Base-by-base conservation (phyloP, 2,113 vertebrate species). In the Globicephala melas region DNA sequence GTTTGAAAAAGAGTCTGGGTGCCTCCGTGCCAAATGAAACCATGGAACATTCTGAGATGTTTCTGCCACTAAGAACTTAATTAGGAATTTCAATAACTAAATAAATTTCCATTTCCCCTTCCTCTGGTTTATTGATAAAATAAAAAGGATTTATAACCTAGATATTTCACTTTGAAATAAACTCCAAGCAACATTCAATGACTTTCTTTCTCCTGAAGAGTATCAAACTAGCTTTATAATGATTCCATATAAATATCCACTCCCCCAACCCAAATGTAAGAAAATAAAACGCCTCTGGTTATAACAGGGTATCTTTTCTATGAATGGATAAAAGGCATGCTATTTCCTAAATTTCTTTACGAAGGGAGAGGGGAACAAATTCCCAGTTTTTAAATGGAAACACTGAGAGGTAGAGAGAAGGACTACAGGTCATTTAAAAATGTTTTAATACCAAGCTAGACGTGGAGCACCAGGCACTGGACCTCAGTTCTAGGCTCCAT, bases 11-110 rank as follows among this genome's bases (percentile, higher is more conserved):
- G 53, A 70, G 50, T 67, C 81, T 55, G 62, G 91, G 44, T 60
- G 82, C 18, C 44, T 92, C 92, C n/a, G 36, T 94, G 92, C 96
- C 96, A 97, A 94, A 87, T 44, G 55, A 98, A 97, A 97, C 87
- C 89, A 82, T 97, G 96, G 79, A 96, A 90, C 79, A 58, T 95
- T 94, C 83, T 87, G 83, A 77, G 86, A 95, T 95, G 71, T 93
- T 97, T 97, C 81, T 93, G 65, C 92, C 88, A 84, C 70, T 85
- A 93, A 96, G 80, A 82, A 92, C 76, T 94, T 95, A 96, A 97
- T 85, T 83, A 58, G 63, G 47, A 97, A 90, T 94, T 97, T 97
- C 83, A 94, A 38, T 87, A 97, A 93, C 70, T 95, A 92, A 94
- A 94, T 92, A 81, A 92, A 93, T 41, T 89, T 86, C 41, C 41